A percentile compares a stretch with the other conserved stretches of the same genome.
Conservation (phyloP, 2,113 vertebrate genomes). For the Gasterosteus nipponicus region DNA sequence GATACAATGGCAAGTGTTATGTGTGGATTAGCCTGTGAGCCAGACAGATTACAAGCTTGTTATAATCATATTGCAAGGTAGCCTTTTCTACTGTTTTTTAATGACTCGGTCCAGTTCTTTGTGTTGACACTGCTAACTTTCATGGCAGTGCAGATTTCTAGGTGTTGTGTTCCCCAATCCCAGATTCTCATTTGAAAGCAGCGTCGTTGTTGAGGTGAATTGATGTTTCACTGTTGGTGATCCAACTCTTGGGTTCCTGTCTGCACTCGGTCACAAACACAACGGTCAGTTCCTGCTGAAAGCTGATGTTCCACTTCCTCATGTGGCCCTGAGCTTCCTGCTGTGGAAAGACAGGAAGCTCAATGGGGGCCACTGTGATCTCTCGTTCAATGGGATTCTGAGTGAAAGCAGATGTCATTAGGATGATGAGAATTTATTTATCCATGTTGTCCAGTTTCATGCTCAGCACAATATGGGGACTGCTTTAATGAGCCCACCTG, state of each 20-base stretch:
- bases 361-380: conserved; percentile 18
- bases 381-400: conserved; percentile 11
- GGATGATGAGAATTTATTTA: not conserved
- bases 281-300: conserved; percentile 68
- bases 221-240: conserved; percentile 16
- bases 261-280: conserved; percentile 55
- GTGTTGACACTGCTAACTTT: not conserved
- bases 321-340: conserved; percentile 67
- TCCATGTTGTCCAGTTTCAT: conserved; percentile 14
- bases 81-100: conserved; percentile 1
- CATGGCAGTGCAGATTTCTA: not conserved
- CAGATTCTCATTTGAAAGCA: not conserved
- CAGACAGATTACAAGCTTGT: conserved; percentile 41
- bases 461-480: not conserved
- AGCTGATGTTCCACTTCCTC: conserved; percentile 76
- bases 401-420: conserved; percentile 32
- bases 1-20: conserved; percentile 48
- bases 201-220: conserved; percentile 14
- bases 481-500: conserved; percentile 5
- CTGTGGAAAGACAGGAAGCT: conserved; percentile 59
- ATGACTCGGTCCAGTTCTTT: not conserved
- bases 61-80: conserved; percentile 8
- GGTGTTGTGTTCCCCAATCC: not conserved
- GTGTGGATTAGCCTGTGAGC: conserved; percentile 26
- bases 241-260: conserved; percentile 35